Conservation (phyloP, 2,888 invertebrate species). For the Troilus luridus region DNA sequence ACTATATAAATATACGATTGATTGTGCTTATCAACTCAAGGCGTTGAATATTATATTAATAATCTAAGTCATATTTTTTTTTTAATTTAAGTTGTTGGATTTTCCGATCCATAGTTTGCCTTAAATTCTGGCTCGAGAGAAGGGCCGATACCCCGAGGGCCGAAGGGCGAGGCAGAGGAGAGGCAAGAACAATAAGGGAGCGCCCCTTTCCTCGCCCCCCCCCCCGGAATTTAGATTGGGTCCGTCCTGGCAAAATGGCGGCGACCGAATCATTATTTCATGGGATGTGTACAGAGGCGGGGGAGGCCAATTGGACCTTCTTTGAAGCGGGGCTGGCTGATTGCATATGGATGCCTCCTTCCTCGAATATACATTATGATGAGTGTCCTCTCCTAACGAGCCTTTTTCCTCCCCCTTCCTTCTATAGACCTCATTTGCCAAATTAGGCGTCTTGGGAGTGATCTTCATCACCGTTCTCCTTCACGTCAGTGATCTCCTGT, state of each 20-base stretch:
- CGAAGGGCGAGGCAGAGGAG: constrained; percentile 52
- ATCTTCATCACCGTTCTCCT: neutral
- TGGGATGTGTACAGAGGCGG: constrained; percentile 66
- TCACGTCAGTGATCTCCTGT: neutral
- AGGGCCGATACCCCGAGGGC: neutral
- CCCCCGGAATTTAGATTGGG: constrained; percentile 61
- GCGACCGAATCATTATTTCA: constrained; percentile 65
- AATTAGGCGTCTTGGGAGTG: constrained; percentile 12
- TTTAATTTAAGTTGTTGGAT: neutral
- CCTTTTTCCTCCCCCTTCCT: constrained; percentile 37
- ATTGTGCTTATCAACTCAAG: too few relatives aligned
- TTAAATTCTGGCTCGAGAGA: neutral
- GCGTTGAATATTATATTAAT: too few relatives aligned
- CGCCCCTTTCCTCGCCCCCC: constrained; percentile 52
- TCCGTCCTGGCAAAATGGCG: constrained; percentile 61
- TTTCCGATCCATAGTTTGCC: neutral
- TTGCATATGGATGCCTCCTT: constrained; percentile 63
- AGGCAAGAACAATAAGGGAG: constrained; percentile 59
- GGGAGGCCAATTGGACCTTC: constrained; percentile 62
- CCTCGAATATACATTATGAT: constrained; percentile 62
- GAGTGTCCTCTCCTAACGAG: constrained; percentile 51
- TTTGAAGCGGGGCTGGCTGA: constrained; percentile 64
- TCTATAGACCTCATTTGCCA: constrained; percentile 21
- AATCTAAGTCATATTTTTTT: too few relatives aligned
- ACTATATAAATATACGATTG: too few relatives aligned